A percentile compares a stretch with the other conserved stretches of the same genome.
phyloP scores from a whole-genome alignment of 2,888 invertebrate species.

The Epinotia ramella region DNA sequence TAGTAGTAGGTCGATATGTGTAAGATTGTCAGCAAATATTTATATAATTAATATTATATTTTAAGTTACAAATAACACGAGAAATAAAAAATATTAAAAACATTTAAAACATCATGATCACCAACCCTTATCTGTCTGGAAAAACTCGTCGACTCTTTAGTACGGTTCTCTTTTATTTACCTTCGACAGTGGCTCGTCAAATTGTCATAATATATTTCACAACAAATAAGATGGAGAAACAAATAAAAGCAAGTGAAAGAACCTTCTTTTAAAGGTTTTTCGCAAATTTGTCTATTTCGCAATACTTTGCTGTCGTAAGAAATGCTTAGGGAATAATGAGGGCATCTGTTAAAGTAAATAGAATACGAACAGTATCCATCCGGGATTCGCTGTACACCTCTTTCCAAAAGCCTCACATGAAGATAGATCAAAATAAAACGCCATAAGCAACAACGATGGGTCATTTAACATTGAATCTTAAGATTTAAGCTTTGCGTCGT shows the following conservation, averaged over 20 bases:
- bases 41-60: not conserved
- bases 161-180: not conserved
- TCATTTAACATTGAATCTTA: slow-evolving; percentile 37
- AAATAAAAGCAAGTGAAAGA: slow-evolving; percentile 26
- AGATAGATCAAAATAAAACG: slow-evolving; percentile 51
- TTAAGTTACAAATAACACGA: not conserved
- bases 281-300: slow-evolving; percentile 42
- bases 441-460: slow-evolving; percentile 46
- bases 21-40: no score
- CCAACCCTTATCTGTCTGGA: not conserved
- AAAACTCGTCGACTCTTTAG: not conserved
- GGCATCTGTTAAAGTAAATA: slow-evolving; percentile 79
- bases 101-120: not conserved
- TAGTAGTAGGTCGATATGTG: no score
- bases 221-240: slow-evolving; percentile 22
- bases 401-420: slow-evolving; percentile 74
- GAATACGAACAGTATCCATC: slow-evolving; percentile 79
- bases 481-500: slow-evolving; percentile 44
- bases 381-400: slow-evolving; percentile 77
- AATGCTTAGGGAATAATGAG: slow-evolving; percentile 76
- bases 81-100: not conserved
- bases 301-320: slow-evolving; percentile 58
- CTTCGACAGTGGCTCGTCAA: slow-evolving; percentile 2
- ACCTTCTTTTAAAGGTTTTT: slow-evolving; percentile 18
- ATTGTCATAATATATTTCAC: slow-evolving; percentile 9